phyloP scores from a whole-genome alignment of 2,113 vertebrate species.

The Phyllopteryx taeniolatus region DNA sequence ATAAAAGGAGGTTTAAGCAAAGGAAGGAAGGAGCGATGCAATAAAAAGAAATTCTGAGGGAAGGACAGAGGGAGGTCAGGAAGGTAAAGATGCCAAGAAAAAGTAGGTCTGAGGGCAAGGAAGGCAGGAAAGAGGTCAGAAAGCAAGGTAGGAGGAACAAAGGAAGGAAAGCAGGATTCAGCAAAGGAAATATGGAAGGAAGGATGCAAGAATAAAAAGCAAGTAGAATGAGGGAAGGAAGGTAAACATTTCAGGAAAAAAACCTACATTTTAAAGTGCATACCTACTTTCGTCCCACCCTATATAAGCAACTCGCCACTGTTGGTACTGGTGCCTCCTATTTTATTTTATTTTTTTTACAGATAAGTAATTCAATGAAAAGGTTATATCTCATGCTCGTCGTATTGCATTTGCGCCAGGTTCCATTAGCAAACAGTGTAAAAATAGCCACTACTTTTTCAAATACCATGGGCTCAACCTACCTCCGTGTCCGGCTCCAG shows the following conservation, averaged over 20 bases:
- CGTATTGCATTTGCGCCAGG: constrained; percentile 14
- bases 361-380: neutral
- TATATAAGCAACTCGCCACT: neutral
- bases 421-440: constrained; percentile 9
- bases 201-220: neutral
- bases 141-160: no score
- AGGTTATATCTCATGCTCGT: constrained; percentile 7
- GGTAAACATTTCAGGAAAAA: neutral
- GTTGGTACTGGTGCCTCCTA: neutral
- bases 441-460: neutral
- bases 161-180: no score
- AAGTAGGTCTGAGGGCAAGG: no score
- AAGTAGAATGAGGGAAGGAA: neutral
- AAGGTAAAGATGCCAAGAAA: neutral
- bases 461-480: constrained; percentile 10
- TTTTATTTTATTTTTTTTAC: neutral
- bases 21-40: no score
- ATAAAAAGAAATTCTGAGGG: no score
- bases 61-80: neutral
- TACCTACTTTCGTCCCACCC: neutral
- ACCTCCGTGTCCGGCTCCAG: constrained; percentile 75
- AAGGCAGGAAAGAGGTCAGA: no score
- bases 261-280: neutral
- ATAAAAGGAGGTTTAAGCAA: no score
- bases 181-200: no score